phyloP scores from a whole-genome alignment of 2,113 vertebrate species.

The Corydoras sp. region DNA sequence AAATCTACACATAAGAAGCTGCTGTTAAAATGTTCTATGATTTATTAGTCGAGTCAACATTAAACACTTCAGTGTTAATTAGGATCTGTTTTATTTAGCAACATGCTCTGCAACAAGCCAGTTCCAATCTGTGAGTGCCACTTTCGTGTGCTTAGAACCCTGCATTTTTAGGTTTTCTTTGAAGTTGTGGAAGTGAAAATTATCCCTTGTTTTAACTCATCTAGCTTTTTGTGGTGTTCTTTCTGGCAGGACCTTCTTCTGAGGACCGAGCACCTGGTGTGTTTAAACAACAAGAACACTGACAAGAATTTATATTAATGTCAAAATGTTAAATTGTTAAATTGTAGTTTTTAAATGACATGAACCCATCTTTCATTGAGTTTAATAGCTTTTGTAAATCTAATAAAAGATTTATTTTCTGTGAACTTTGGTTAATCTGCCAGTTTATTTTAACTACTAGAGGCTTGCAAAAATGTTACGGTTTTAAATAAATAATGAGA shows the following conservation, averaged over 20 bases:
- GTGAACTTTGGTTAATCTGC: constrained; percentile 2
- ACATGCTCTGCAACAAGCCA: constrained; percentile 17
- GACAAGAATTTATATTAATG: background rate
- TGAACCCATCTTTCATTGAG: background rate
- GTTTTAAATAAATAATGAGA: too few relatives aligned
- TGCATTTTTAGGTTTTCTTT: background rate
- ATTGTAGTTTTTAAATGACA: background rate
- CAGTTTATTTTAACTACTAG: background rate
- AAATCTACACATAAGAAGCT: background rate
- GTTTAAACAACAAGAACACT: background rate
- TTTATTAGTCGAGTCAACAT: too few relatives aligned
- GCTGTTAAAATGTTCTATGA: too few relatives aligned
- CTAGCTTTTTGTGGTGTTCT: background rate
- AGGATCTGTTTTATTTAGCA: constrained; percentile 20
- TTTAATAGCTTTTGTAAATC: background rate
- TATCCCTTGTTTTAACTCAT: background rate
- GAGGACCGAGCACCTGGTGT: background rate
- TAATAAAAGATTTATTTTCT: constrained; percentile 19
- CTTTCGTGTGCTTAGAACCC: background rate
- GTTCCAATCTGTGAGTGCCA: constrained; percentile 6
- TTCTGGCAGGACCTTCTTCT: constrained; percentile 45
- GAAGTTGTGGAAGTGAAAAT: constrained; percentile 3
- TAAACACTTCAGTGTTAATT: background rate
- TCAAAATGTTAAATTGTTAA: too few relatives aligned
- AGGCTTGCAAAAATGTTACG: too few relatives aligned